Evolutionary conservation across 2,797 vertebrate genomes (phyloP).

Genomic region (Pangasius sanitwongsei): DNA sequence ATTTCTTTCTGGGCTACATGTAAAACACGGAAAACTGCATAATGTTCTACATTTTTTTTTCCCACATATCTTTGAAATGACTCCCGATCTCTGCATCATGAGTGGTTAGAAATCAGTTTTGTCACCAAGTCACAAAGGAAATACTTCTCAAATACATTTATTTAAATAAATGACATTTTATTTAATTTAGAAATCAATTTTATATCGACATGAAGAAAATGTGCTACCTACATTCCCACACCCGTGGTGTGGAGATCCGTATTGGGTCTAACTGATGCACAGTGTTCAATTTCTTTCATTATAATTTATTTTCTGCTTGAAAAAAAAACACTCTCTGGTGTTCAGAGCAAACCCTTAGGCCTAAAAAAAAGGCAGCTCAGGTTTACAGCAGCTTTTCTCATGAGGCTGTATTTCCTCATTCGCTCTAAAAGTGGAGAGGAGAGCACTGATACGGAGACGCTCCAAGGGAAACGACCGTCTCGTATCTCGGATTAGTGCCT

Average conservation of each 20-base stretch:
- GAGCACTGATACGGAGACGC: constrained; percentile 61
- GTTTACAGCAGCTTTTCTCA: background rate
- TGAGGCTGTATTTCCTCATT: constrained; percentile 26
- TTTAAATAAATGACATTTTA: background rate
- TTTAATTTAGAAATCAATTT: background rate
- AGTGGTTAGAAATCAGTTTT: background rate
- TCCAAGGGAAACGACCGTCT: constrained; percentile 53
- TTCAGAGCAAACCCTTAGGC: background rate
- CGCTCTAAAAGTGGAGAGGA: constrained; percentile 31
- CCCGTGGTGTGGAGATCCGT: background rate
- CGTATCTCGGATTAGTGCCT: constrained; percentile 46
- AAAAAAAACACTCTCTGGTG: background rate
- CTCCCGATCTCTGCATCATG: background rate
- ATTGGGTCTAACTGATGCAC: background rate
- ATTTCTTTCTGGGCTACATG: background rate
- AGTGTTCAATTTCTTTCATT: background rate
- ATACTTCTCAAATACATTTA: background rate
- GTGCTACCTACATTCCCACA: background rate
- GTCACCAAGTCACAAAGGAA: background rate
- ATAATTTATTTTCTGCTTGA: background rate
- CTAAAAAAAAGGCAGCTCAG: background rate
- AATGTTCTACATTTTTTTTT: background rate
- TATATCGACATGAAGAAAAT: background rate
- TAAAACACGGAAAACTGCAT: background rate
- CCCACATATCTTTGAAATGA: background rate